Conservation (phyloP, 1,140 invertebrate species). For the Leucophenga varia region DNA sequence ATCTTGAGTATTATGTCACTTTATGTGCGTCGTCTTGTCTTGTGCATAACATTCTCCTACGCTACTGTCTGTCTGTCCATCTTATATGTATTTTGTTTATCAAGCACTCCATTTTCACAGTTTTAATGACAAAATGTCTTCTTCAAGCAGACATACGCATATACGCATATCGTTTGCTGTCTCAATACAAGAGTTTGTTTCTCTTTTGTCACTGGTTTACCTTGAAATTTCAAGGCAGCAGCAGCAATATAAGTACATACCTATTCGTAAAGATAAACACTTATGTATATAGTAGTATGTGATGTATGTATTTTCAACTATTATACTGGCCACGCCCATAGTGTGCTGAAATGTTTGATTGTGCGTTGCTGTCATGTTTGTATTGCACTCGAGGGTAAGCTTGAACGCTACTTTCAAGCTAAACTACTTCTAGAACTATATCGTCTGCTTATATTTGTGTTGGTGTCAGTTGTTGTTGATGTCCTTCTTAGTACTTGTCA, state of each 20-base stretch:
- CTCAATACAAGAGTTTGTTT: constrained; percentile 8
- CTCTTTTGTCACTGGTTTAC: constrained; percentile 27
- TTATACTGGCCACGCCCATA: no score
- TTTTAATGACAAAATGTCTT: constrained; percentile 49
- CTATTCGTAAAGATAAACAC: no score
- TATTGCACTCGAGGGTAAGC: constrained; percentile 46
- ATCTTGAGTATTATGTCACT: constrained; percentile 22
- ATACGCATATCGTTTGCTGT: no score
- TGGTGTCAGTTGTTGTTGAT: no score
- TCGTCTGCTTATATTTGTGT: no score
- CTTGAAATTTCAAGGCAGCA: constrained; percentile 40
- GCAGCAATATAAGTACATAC: constrained; percentile 28
- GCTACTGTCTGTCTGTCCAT: constrained; percentile 5
- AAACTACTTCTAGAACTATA: no score
- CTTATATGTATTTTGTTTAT: constrained; percentile 37
- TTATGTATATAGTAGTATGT: no score
- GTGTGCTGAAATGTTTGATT: no score
- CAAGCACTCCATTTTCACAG: constrained; percentile 46
- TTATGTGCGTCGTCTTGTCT: constrained; percentile 25
- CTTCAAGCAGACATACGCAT: no score
- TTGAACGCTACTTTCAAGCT: not conserved
- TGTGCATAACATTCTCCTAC: not conserved
- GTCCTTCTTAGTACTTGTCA: no score
- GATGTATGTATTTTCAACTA: no score
- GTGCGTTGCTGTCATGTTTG: constrained; percentile 28